Conservation (phyloP, 2,888 invertebrate species). For the Atrina japonica region DNA sequence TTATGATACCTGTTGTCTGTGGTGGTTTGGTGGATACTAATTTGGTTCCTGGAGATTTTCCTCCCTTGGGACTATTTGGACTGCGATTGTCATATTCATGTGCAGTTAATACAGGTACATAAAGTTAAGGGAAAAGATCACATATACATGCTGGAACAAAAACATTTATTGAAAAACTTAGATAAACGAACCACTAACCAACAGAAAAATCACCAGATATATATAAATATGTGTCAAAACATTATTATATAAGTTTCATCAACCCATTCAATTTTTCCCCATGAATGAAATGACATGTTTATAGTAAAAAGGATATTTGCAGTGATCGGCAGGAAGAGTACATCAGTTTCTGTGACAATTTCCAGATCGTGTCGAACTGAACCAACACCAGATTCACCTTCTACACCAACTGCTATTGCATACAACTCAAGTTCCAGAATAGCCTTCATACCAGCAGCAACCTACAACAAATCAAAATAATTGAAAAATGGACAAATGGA, state of each 20-base stretch:
- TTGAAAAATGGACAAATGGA: not conserved
- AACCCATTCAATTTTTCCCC: no score
- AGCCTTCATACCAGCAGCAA: slow-evolving; percentile 80
- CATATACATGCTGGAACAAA: not conserved
- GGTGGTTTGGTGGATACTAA: slow-evolving; percentile 75
- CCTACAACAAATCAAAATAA: slow-evolving; percentile 55
- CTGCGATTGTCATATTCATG: slow-evolving; percentile 74
- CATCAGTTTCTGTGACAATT: slow-evolving; percentile 79
- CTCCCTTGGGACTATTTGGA: slow-evolving; percentile 59
- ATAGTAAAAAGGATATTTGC: slow-evolving; percentile 80
- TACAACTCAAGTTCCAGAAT: slow-evolving; percentile 77
- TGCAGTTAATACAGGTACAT: slow-evolving; percentile 73
- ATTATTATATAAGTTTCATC: no score
- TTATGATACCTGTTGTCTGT: slow-evolving; percentile 73
- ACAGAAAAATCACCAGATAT: no score
- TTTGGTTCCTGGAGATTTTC: slow-evolving; percentile 68
- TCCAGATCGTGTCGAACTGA: slow-evolving; percentile 75
- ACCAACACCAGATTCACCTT: slow-evolving; percentile 75
- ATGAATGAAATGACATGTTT: no score
- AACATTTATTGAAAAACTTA: not conserved
- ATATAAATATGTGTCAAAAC: no score
- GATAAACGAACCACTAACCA: no score
- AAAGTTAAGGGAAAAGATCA: slow-evolving; percentile 56
- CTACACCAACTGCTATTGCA: slow-evolving; percentile 78
- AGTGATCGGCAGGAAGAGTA: slow-evolving; percentile 75